Evolutionary conservation across 2,888 invertebrate genomes (phyloP).

Genomic region (Sussaba pulchella): DNA sequence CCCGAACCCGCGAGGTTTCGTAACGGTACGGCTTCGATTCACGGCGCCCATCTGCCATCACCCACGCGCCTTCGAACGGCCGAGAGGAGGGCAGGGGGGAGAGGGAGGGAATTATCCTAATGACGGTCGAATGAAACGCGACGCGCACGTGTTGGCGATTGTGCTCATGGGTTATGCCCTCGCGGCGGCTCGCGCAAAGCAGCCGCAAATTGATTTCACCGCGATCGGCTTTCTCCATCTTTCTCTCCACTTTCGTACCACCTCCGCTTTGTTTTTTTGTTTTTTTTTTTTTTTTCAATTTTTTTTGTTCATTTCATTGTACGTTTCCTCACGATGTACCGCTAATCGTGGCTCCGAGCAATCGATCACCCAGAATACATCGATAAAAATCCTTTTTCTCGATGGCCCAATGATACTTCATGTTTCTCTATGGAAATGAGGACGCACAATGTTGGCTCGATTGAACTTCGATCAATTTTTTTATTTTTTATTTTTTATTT

Average conservation of each 20-base stretch:
- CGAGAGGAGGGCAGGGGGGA: no score
- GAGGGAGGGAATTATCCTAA: slow-evolving; percentile 81
- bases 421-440: neutral
- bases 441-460: neutral
- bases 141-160: slow-evolving; percentile 11
- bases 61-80: slow-evolving; percentile 81
- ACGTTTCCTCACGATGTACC: neutral
- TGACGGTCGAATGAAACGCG: slow-evolving; percentile 73
- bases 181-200: slow-evolving; percentile 27
- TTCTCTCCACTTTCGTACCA: neutral
- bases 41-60: slow-evolving; percentile 77
- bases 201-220: slow-evolving; percentile 52
- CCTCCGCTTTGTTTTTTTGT: neutral
- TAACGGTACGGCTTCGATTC: slow-evolving; percentile 64
- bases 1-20: slow-evolving; percentile 68
- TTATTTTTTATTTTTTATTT: neutral
- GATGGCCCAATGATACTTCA: neutral
- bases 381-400: slow-evolving; percentile 1
- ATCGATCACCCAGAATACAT: slow-evolving; percentile 49
- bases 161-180: slow-evolving; percentile 25
- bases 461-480: neutral
- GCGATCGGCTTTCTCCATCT: slow-evolving; percentile 16
- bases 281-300: slow-evolving; percentile 19
- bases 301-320: neutral
- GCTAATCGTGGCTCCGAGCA: slow-evolving; percentile 35